Evolutionary conservation across 2,888 invertebrate species (phyloP).

Genomic region (Saturnia pavonia): DNA sequence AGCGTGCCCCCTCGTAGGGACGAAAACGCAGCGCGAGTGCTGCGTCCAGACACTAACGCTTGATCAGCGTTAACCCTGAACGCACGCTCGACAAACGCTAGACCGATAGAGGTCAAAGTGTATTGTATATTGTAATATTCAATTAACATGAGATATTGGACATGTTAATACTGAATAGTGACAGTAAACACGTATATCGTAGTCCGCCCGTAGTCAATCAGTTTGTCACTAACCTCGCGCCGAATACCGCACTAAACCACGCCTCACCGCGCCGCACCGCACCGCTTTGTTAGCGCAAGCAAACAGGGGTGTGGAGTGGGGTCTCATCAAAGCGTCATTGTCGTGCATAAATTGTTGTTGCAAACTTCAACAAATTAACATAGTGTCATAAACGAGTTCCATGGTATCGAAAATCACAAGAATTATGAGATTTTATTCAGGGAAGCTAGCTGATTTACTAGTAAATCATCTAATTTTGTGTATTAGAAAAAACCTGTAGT

Average conservation of each 20-base stretch:
- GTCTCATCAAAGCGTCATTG: not conserved
- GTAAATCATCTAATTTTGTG: not conserved
- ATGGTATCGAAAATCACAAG: not conserved
- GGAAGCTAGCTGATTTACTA: not conserved
- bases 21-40: too few relatives aligned
- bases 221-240: not conserved
- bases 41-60: too few relatives aligned
- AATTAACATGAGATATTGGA: not conserved
- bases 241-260: too few relatives aligned
- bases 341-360: constrained; percentile 1
- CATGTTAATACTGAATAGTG: too few relatives aligned
- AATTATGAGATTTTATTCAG: not conserved
- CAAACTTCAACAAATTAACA: not conserved
- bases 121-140: not conserved
- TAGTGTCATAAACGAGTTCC: not conserved
- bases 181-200: too few relatives aligned
- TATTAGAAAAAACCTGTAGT: not conserved
- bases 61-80: too few relatives aligned
- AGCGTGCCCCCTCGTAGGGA: too few relatives aligned
- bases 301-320: constrained; percentile 16
- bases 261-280: not conserved
- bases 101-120: not conserved
- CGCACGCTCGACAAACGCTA: too few relatives aligned
- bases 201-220: too few relatives aligned
- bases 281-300: not conserved